These are phyloP conservation scores for Aythya baeri DNA, from an alignment of 2,113 vertebrate species.

Conservation along the genomic window DNA sequence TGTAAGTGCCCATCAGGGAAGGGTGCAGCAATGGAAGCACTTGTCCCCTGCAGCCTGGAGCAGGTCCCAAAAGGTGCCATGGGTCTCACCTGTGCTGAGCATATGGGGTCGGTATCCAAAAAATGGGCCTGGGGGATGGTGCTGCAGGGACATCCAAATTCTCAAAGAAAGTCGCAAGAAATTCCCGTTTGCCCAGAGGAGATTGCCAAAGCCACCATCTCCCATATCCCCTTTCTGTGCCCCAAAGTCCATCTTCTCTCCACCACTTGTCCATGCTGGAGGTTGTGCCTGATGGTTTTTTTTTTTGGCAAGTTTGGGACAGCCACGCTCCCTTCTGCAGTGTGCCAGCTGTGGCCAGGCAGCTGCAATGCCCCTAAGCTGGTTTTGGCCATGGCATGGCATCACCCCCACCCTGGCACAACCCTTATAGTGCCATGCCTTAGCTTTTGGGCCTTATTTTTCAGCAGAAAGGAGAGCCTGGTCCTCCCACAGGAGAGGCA, in stretches of 20 bases:
- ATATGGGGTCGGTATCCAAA: neutral
- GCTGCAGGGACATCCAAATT: neutral
- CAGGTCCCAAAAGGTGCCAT: neutral
- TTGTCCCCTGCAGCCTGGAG: neutral
- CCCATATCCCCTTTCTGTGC: neutral
- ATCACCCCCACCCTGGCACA: neutral
- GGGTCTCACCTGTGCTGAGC: neutral
- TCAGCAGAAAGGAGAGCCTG: neutral
- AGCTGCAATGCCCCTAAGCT: neutral
- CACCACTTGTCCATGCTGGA: neutral
- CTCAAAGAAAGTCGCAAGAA: neutral
- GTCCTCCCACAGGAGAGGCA: neutral
- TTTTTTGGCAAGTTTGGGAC: neutral
- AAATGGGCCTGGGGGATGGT: neutral
- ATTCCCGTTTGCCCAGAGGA: neutral
- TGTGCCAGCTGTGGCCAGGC: fast-evolving
- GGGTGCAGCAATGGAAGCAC: neutral
- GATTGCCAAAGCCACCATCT: neutral
- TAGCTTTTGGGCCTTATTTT: neutral
- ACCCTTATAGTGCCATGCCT: fast-evolving
- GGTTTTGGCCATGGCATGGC: neutral
- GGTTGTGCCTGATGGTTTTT: fast-evolving
- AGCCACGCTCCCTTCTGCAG: fast-evolving
- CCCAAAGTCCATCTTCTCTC: neutral
- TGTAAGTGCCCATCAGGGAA: slow-evolving; percentile 81